Percentiles rank a stretch among this genome's conserved stretches.
These are phyloP conservation scores for Dysmachus trigonus DNA, from an alignment of 2,888 invertebrate genomes.

Conservation along the genomic window DNA sequence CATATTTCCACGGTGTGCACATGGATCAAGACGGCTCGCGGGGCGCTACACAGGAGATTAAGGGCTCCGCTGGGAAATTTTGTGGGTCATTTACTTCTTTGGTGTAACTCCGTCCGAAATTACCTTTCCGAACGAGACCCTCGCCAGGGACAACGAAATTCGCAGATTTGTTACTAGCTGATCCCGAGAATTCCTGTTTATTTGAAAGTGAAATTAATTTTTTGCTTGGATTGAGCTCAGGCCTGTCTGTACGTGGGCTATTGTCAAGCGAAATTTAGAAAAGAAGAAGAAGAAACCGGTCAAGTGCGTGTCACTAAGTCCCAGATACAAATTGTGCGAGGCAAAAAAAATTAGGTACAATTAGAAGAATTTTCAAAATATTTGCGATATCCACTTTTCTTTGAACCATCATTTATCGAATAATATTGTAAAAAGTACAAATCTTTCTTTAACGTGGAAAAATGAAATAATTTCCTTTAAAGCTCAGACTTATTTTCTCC, in stretches of 20 bases:
- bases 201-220: conserved; percentile 19
- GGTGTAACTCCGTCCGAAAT: conserved; percentile 18
- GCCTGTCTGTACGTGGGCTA: not conserved
- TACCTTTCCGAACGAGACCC: conserved; percentile 1
- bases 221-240: conserved; percentile 18
- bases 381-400: no score
- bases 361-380: no score
- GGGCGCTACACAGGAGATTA: conserved; percentile 6
- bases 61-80: conserved; percentile 38
- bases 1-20: not conserved
- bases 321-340: no score
- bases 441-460: no score
- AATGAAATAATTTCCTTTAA: no score
- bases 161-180: conserved; percentile 1
- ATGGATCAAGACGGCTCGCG: not conserved
- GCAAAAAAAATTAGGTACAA: no score
- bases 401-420: no score
- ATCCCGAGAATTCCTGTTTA: conserved; percentile 4
- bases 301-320: no score
- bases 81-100: conserved; percentile 41
- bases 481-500: no score
- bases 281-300: not conserved
- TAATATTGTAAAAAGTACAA: no score
- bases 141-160: conserved; percentile 19
- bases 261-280: not conserved